These are phyloP conservation scores for Macrosiphum euphorbiae DNA, from an alignment of 2,888 invertebrate species.

Conservation along the genomic window DNA sequence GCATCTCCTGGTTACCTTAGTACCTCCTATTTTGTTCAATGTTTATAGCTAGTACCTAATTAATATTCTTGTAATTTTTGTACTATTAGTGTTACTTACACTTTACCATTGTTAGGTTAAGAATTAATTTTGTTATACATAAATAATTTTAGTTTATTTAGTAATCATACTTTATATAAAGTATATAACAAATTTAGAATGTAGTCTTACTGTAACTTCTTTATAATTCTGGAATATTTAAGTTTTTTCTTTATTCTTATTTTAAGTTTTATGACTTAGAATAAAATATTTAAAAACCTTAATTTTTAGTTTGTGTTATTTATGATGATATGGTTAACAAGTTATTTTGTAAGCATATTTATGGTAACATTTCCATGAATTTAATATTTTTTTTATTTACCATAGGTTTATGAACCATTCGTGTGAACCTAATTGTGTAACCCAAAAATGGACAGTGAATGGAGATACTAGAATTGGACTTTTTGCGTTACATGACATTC, in stretches of 20 bases:
- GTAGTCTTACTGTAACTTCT: too few species aligned
- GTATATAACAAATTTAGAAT: background rate
- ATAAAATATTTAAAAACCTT: background rate
- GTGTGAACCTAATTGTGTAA: slow-evolving; percentile 94
- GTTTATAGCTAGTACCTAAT: background rate
- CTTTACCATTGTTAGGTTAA: background rate
- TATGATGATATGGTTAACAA: background rate
- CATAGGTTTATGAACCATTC: slow-evolving; percentile 92
- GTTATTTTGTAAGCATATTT: background rate
- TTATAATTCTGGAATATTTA: too few species aligned
- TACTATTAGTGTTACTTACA: background rate
- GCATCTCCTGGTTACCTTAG: background rate
- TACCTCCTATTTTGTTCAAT: background rate
- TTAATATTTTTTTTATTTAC: background rate
- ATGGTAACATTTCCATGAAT: background rate
- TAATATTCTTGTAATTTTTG: background rate
- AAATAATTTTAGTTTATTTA: background rate
- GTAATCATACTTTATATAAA: background rate
- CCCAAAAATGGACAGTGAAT: slow-evolving; percentile 96
- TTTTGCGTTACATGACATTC: slow-evolving; percentile 87
- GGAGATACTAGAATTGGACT: slow-evolving; percentile 91
- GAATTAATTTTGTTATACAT: background rate
- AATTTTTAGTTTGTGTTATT: background rate
- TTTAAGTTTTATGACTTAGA: too few species aligned
- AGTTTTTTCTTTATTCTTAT: too few species aligned